Percentiles rank a stretch among this genome's conserved stretches.
These are phyloP conservation scores for Trichonephila inaurata DNA, from an alignment of 1,140 invertebrate species.

Conservation along the genomic window DNA sequence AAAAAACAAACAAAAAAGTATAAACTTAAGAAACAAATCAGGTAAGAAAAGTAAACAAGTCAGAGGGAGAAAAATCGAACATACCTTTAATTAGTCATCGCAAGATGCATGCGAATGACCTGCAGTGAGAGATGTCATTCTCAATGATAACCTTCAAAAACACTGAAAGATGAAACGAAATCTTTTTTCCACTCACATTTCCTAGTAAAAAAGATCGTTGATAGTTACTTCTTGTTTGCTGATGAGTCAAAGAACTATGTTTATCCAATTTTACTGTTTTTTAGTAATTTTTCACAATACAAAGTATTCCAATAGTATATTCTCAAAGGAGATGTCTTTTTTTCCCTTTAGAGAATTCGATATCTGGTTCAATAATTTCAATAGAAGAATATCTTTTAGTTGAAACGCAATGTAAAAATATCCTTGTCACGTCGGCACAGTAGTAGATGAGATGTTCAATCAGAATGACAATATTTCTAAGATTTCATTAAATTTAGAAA, in stretches of 20 bases:
- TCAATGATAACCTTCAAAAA: background rate
- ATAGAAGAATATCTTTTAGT: too few relatives aligned
- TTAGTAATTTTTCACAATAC: background rate
- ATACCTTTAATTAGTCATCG: conserved; percentile 18
- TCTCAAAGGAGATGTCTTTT: background rate
- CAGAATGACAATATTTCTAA: too few relatives aligned
- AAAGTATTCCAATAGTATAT: background rate
- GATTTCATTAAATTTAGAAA: too few relatives aligned
- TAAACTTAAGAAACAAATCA: background rate
- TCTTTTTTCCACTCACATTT: background rate
- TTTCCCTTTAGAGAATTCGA: background rate
- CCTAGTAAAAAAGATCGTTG: too few relatives aligned
- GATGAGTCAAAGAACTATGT: background rate
- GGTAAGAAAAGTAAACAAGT: background rate
- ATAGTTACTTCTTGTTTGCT: background rate
- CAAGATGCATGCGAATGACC: conserved; percentile 1
- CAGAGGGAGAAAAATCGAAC: background rate
- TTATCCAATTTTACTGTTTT: background rate
- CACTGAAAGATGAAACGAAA: background rate
- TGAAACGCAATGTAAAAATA: too few relatives aligned
- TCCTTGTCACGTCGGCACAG: too few relatives aligned
- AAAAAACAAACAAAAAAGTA: background rate
- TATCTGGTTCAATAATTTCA: background rate
- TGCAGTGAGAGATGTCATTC: background rate
- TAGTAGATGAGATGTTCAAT: too few relatives aligned